These are phyloP conservation scores for Falco peregrinus DNA, from an alignment of 2,797 vertebrate species.

Conservation along the genomic window DNA sequence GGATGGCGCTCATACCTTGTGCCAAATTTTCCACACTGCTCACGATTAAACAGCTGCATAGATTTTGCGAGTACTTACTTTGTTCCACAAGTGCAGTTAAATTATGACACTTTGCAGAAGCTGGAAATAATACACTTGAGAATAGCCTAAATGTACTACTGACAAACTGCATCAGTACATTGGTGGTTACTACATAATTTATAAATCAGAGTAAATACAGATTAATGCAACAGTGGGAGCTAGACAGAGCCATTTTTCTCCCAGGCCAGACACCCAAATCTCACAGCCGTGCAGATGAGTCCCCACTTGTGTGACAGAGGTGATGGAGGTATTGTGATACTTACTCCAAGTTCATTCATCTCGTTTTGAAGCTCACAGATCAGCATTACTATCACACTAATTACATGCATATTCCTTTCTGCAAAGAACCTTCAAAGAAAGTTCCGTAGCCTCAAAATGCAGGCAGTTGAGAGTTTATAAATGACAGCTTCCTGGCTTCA, in stretches of 20 bases:
- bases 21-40: background rate
- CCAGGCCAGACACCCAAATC: background rate
- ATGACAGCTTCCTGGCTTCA: background rate
- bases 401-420: background rate
- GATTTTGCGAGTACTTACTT: background rate
- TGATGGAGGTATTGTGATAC: background rate
- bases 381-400: background rate
- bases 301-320: background rate
- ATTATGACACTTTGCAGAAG: background rate
- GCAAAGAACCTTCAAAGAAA: background rate
- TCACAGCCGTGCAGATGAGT: background rate
- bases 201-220: background rate
- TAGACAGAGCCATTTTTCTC: background rate
- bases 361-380: background rate
- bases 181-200: background rate
- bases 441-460: background rate
- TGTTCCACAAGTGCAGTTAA: background rate
- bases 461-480: fast-evolving
- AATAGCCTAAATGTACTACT: background rate
- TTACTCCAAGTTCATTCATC: background rate
- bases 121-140: background rate
- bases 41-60: background rate
- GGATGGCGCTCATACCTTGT: fast-evolving
- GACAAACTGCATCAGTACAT: background rate
- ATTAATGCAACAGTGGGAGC: background rate